Evolutionary conservation across 2,888 invertebrate species (phyloP).

Genomic region (Rhimphoctona megacephalus): DNA sequence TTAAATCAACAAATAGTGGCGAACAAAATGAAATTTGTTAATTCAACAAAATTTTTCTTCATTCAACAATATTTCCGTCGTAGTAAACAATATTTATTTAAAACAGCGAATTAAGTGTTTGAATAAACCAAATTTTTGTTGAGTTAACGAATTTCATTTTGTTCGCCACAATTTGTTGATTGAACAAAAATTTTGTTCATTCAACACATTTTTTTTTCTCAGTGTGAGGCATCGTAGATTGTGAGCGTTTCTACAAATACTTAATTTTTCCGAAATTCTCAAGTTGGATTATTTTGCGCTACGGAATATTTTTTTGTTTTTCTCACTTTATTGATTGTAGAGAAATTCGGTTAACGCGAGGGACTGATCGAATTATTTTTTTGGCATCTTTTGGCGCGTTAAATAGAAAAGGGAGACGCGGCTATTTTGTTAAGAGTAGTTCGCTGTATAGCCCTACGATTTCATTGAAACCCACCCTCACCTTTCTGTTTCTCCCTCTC

Average conservation of each 20-base stretch:
- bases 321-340: neutral
- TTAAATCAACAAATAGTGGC: too few relatives aligned
- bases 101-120: too few relatives aligned
- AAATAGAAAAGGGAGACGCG: slow-evolving; percentile 74
- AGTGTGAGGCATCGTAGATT: too few relatives aligned
- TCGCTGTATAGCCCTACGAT: slow-evolving; percentile 74
- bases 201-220: too few relatives aligned
- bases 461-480: slow-evolving; percentile 65
- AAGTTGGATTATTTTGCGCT: neutral
- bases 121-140: too few relatives aligned
- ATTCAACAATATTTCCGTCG: too few relatives aligned
- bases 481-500: slow-evolving; percentile 66
- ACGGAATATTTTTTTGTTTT: neutral
- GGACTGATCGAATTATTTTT: neutral
- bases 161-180: too few relatives aligned
- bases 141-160: too few relatives aligned
- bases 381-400: slow-evolving; percentile 70
- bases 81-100: too few relatives aligned
- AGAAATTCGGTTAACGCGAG: neutral
- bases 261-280: neutral
- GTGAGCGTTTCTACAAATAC: neutral
- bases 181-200: too few relatives aligned
- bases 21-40: too few relatives aligned
- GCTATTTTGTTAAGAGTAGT: slow-evolving; percentile 77
- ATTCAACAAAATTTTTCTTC: too few relatives aligned